Percentiles rank a stretch among this genome's conserved stretches.
Evolutionary conservation across 2,113 vertebrate species (phyloP).

Genomic region (Ciconia boyciana): DNA sequence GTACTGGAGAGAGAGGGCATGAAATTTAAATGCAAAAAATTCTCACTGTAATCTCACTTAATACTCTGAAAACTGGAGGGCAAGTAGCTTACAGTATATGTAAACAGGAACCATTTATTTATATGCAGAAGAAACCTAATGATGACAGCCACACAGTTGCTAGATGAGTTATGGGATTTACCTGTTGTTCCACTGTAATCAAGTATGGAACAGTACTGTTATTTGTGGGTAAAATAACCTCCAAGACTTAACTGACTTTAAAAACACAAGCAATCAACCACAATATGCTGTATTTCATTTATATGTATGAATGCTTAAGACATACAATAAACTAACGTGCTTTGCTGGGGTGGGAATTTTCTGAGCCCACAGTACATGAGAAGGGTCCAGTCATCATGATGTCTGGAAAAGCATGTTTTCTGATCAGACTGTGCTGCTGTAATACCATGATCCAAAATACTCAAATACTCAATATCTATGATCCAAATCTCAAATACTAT

Average conservation of each 20-base stretch:
- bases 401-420: background rate
- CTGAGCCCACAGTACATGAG: background rate
- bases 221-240: background rate
- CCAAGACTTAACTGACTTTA: background rate
- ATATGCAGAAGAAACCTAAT: background rate
- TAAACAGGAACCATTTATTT: background rate
- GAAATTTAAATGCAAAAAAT: background rate
- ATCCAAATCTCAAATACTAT: background rate
- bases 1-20: background rate
- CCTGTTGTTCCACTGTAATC: background rate
- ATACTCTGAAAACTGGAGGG: background rate
- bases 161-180: background rate
- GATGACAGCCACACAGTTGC: background rate
- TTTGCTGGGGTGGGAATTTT: background rate
- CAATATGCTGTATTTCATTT: background rate
- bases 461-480: background rate
- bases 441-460: background rate
- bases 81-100: background rate
- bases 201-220: background rate
- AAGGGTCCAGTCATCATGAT: fast-evolving
- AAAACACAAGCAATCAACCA: background rate
- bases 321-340: fast-evolving
- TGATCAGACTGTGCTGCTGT: background rate
- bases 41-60: background rate
- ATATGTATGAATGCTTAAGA: background rate